phyloP scores from a whole-genome alignment of 35 echinoderm and acorn worm genomes.

The Chiridota heheva region DNA sequence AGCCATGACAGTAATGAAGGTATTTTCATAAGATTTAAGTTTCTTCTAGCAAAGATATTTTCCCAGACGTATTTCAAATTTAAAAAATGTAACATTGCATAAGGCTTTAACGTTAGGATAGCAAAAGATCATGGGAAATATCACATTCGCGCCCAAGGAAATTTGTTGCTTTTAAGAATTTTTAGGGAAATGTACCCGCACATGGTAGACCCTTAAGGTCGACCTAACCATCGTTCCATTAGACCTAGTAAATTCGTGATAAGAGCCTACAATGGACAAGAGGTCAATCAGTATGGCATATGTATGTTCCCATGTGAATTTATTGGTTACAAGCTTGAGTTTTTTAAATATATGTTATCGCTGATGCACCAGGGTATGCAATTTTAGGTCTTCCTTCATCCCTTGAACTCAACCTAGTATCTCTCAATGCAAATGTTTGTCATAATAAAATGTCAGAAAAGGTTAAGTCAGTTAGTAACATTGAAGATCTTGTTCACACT shows the following conservation, averaged over 20 bases:
- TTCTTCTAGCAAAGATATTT: too few species aligned
- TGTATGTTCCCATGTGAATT: constrained; percentile 19
- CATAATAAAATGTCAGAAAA: background rate
- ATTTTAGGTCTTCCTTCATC: constrained; percentile 40
- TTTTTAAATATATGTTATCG: constrained; percentile 37
- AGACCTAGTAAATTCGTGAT: background rate
- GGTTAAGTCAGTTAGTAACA: background rate
- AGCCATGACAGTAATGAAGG: too few species aligned
- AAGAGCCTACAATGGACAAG: constrained; percentile 33
- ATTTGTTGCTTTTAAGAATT: constrained; percentile 24
- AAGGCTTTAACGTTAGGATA: too few species aligned
- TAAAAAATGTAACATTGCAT: too few species aligned
- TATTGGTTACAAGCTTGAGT: background rate
- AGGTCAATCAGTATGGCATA: background rate
- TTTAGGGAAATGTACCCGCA: constrained; percentile 40
- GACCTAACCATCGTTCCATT: background rate
- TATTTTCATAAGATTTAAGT: too few species aligned
- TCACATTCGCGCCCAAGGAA: constrained; percentile 40
- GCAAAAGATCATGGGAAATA: too few species aligned
- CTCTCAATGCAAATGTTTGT: constrained; percentile 19
- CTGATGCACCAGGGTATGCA: constrained; percentile 27
- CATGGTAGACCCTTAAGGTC: constrained; percentile 23
- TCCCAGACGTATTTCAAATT: too few species aligned
- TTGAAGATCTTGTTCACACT: constrained; percentile 1
- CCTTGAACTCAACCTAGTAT: background rate